Conservation (phyloP, 2,888 invertebrate species). For the Epinotia bilunana region DNA sequence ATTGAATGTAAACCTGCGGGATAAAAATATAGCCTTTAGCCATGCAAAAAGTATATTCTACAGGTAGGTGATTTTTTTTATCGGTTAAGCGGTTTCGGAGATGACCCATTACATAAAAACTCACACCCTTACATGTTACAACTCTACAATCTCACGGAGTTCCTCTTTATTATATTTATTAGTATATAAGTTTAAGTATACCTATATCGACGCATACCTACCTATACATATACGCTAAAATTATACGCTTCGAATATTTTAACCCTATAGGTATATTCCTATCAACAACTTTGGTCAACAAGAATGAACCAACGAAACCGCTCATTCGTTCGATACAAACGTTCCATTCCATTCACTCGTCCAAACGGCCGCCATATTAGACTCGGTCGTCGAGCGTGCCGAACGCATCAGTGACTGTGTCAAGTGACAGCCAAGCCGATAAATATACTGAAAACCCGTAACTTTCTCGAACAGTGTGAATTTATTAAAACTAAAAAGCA, state of each 20-base stretch:
- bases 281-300: conserved; percentile 2
- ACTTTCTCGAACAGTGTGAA: conserved; percentile 48
- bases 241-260: neutral
- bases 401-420: conserved; percentile 65
- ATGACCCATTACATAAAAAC: too few species aligned
- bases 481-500: conserved; percentile 36
- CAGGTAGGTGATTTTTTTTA: too few species aligned
- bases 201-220: too few species aligned
- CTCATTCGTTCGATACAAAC: conserved; percentile 49
- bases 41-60: too few species aligned
- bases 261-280: conserved; percentile 3
- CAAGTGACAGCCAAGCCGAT: conserved; percentile 75
- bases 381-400: conserved; percentile 59
- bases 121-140: too few species aligned
- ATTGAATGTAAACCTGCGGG: too few species aligned
- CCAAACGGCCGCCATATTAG: conserved; percentile 73
- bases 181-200: too few species aligned
- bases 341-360: conserved; percentile 50
- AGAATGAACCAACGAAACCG: conserved; percentile 7
- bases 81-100: too few species aligned
- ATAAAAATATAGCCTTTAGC: too few species aligned
- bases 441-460: conserved; percentile 59
- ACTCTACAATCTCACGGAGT: too few species aligned
- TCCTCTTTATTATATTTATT: too few species aligned
- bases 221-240: too few species aligned